Conservation (phyloP, 2,797 vertebrate species). For the Rousettus madagascariensis region DNA sequence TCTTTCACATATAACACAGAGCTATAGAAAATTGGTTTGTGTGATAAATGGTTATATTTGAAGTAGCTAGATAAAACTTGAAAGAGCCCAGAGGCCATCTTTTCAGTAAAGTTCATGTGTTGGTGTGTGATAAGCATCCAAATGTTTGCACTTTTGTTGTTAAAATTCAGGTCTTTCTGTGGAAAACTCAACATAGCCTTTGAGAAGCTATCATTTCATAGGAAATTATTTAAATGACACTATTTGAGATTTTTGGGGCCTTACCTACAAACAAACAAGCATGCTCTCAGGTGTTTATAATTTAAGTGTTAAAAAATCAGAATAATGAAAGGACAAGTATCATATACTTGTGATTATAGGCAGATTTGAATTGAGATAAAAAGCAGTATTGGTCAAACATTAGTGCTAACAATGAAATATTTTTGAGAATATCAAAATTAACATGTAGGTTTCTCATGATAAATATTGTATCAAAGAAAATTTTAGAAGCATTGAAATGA, state of each 20-base stretch:
- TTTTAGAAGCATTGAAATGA: slow-evolving; percentile 78
- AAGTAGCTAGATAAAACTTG: not conserved
- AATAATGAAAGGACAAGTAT: slow-evolving; percentile 27
- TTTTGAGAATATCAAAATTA: slow-evolving; percentile 69
- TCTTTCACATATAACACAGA: not conserved
- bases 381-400: not conserved
- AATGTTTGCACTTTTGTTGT: not conserved
- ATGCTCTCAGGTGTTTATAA: slow-evolving; percentile 8
- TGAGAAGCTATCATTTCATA: slow-evolving; percentile 13
- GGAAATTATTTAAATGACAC: not conserved
- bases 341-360: not conserved
- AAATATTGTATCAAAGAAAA: slow-evolving; percentile 66
- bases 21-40: not conserved
- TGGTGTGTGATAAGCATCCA: not conserved
- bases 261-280: not conserved
- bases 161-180: slow-evolving; percentile 31
- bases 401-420: slow-evolving; percentile 58
- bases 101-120: not conserved
- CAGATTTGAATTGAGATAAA: slow-evolving; percentile 34
- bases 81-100: not conserved
- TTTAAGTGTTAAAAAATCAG: slow-evolving; percentile 4
- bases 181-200: not conserved
- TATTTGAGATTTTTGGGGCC: not conserved
- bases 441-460: slow-evolving; percentile 69
- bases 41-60: not conserved